Base-by-base conservation (phyloP, 1,140 invertebrate species). In the Bicyclus anynana region DNA sequence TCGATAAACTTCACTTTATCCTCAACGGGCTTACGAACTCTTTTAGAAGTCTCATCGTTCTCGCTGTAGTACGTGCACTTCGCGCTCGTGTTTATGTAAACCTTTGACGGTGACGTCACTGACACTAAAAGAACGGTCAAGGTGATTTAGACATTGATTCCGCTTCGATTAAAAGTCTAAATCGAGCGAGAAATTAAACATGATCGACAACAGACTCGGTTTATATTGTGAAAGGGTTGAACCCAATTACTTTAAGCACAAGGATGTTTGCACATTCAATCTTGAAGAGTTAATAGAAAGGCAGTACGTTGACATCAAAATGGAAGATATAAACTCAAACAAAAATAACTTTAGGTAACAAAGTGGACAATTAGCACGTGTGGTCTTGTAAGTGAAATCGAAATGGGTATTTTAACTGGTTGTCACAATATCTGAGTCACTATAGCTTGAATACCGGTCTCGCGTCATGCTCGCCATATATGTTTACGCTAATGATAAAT, bases 31-130 rank as follows among this genome's bases (percentile, higher is more conserved):
- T 63, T 44, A 51, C 21, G 69, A 46, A 50, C 47, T 29, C 40
- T 57, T 56, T 49, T 62, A 26, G 50, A 55, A 59, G 71, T 62
- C 13, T 81, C 81, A 53, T 90, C 89, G 47, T 90, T 90, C 21
- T 72, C 64, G 64, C 87, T 87, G 71, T 89, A 89, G 72, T 84
- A 79, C 14, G 74, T 57, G 10, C 73, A 86, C 52, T 84, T 82
- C 12, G 66, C 74, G 44, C 74, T 81, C 17, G 89, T 90, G n/a
- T 74, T 69, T 59, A 90, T 77, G 68, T 89, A 90, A 16, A 90
- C 78, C 53, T 74, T 84, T 23, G 86, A 80, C 40, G 89, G 79
- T 9, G 89, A 90, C 12, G 87, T 78, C 62, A 90, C 77, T 51
- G 79, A 86, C 53, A 90, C 89, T 89, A 80, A 82, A 80, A 37